These are phyloP conservation scores for Phylloscopus trochiloides DNA, from an alignment of 2,113 vertebrate species.

Conservation along the genomic window DNA sequence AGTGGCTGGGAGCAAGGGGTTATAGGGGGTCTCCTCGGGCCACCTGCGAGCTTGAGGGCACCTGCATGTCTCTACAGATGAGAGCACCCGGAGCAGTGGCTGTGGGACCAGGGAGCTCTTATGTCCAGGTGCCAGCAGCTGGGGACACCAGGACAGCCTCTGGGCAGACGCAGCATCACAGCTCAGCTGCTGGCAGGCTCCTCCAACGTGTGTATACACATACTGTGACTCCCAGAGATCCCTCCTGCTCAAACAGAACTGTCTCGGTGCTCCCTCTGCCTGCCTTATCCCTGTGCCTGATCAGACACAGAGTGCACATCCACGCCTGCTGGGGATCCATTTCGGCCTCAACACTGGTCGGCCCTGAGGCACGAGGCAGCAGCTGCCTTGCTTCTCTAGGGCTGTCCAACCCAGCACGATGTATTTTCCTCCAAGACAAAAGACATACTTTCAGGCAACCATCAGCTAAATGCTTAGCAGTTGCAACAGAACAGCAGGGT, in stretches of 20 bases:
- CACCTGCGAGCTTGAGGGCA: background rate
- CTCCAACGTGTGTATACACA: fast-evolving
- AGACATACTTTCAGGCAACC: background rate
- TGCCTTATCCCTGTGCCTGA: background rate
- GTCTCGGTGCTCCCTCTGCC: background rate
- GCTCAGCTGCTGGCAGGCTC: background rate
- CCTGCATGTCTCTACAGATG: fast-evolving
- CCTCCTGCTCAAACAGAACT: background rate
- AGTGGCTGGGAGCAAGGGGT: background rate
- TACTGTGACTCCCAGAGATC: background rate
- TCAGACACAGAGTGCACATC: background rate
- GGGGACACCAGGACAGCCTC: background rate
- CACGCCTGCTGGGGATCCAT: background rate
- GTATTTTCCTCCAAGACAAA: background rate
- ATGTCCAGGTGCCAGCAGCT: background rate
- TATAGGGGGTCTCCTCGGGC: fast-evolving
- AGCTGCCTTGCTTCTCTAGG: background rate
- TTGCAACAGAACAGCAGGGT: background rate
- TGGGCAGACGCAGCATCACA: fast-evolving
- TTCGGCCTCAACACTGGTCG: fast-evolving
- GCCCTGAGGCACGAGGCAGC: background rate
- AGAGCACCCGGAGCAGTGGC: background rate
- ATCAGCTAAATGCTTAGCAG: background rate
- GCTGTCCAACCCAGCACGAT: fast-evolving
- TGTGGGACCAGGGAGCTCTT: background rate